phyloP scores from a whole-genome alignment of 2,113 vertebrate species.

The Poicephalus gulielmi region DNA sequence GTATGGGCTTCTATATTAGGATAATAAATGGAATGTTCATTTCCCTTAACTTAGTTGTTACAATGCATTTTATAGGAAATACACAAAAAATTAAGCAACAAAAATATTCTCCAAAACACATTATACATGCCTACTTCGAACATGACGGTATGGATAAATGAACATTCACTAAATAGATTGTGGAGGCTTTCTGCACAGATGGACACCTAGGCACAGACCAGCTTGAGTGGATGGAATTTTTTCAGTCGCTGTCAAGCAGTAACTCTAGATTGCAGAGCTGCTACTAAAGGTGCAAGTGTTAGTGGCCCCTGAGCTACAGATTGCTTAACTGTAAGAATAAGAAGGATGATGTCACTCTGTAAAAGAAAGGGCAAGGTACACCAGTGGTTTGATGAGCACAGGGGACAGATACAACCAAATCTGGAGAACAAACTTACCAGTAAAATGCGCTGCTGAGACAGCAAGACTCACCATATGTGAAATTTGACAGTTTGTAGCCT shows the following conservation, averaged over 20 bases:
- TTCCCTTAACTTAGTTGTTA: neutral
- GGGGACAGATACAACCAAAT: neutral
- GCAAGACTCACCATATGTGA: neutral
- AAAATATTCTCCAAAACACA: neutral
- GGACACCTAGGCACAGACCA: neutral
- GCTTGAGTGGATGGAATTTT: neutral
- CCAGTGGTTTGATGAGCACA: neutral
- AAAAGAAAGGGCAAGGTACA: neutral
- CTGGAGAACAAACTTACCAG: neutral
- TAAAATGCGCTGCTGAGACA: neutral
- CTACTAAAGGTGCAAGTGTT: neutral
- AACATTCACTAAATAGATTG: neutral
- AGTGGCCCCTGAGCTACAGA: neutral
- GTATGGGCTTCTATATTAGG: neutral
- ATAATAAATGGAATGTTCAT: neutral
- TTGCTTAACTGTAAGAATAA: neutral
- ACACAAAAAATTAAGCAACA: neutral
- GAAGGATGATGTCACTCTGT: neutral
- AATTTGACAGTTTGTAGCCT: neutral
- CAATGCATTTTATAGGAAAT: neutral
- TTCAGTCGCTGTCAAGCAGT: neutral
- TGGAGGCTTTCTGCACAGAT: neutral
- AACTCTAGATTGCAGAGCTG: neutral
- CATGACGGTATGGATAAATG: neutral
- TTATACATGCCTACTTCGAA: neutral